A percentile compares a stretch with the other conserved stretches of the same genome.
phyloP scores from a whole-genome alignment of 1,140 invertebrate species.

The Trichonephila clavipes region DNA sequence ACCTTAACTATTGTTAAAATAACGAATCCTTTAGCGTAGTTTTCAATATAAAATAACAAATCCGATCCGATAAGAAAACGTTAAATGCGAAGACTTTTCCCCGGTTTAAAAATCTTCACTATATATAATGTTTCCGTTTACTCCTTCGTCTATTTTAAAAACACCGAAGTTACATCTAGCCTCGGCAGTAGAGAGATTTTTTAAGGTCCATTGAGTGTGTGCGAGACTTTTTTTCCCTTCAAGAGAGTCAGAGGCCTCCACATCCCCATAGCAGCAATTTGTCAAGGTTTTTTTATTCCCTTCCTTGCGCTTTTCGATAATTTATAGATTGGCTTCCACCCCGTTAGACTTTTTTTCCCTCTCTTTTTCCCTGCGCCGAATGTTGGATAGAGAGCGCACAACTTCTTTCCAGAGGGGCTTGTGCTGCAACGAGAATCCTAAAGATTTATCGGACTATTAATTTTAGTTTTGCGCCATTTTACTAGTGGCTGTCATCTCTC shows the following conservation, averaged over 20 bases:
- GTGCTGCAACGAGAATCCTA: not conserved
- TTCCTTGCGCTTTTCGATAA: constrained; percentile 27
- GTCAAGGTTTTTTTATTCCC: constrained; percentile 18
- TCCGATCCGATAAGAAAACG: too few relatives aligned
- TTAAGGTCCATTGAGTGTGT: not conserved
- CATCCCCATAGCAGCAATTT: constrained; percentile 6
- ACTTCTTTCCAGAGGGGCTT: not conserved
- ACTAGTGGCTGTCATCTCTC: not conserved
- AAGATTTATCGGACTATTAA: constrained; percentile 28
- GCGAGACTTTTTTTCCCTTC: not conserved
- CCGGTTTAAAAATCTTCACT: too few relatives aligned
- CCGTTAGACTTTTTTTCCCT: not conserved
- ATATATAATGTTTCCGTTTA: too few relatives aligned
- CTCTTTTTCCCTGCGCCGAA: not conserved
- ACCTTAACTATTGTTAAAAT: too few relatives aligned
- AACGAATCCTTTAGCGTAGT: too few relatives aligned
- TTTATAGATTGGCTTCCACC: constrained; percentile 12
- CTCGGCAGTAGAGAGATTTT: not conserved
- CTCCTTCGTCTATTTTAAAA: too few relatives aligned
- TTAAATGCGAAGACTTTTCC: too few relatives aligned
- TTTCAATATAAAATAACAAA: too few relatives aligned
- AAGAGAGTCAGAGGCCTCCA: not conserved
- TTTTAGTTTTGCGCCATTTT: constrained; percentile 1
- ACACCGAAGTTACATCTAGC: too few relatives aligned
- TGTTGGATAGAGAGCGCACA: not conserved